phyloP scores from a whole-genome alignment of 2,797 vertebrate species.

The Setipinna tenuifilis region DNA sequence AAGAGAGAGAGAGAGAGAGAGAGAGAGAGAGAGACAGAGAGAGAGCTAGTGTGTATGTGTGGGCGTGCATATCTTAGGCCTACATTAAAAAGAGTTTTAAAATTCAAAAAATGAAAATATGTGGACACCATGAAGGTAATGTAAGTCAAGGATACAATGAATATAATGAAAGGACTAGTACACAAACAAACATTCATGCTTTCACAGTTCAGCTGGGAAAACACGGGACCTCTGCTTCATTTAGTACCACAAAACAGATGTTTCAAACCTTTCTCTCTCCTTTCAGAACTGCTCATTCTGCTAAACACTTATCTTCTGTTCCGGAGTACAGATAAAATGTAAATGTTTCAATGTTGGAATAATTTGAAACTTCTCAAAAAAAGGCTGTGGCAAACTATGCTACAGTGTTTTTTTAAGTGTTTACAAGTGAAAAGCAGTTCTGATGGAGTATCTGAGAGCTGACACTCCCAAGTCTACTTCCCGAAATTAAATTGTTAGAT shows the following conservation, averaged over 20 bases:
- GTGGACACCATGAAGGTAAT: background rate
- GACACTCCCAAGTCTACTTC: background rate
- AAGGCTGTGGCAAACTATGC: background rate
- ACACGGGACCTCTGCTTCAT: background rate
- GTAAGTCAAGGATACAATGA: background rate
- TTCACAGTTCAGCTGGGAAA: constrained; percentile 13
- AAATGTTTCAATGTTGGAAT: background rate
- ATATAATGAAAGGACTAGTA: background rate
- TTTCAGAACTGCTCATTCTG: background rate
- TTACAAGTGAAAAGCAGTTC: background rate
- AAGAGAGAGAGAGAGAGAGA: background rate
- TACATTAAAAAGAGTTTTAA: background rate
- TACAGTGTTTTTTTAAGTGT: background rate
- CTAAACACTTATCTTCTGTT: background rate
- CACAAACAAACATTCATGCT: background rate
- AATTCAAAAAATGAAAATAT: background rate
- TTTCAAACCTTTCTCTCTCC: background rate
- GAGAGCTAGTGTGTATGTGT: background rate
- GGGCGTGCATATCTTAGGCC: too few relatives aligned
- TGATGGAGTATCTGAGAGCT: background rate
- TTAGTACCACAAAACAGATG: constrained; percentile 2
- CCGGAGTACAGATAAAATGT: background rate
- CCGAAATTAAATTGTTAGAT: background rate
- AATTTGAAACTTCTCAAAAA: background rate
- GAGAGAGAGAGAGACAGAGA: background rate